Evolutionary conservation across 1,140 invertebrate species (phyloP), one percentile per base, ranked within the genome.

Genomic region (Phocides pigmalion): DNA sequence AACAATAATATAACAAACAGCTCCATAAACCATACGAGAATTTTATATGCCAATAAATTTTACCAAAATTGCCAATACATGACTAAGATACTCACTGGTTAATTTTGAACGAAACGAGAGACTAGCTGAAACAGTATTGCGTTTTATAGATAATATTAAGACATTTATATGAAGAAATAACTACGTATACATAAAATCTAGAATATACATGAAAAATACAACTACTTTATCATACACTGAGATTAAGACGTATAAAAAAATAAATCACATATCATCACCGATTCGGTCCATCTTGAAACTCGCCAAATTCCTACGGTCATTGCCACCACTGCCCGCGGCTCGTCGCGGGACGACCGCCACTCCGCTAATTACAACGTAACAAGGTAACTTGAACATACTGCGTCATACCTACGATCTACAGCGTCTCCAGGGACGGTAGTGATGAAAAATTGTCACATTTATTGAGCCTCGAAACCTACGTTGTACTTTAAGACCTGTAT

Each of bases 401-500:
- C 68, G 54, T 68, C 49, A 50, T 66, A 69, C 20, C 50, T 56
- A 41, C 44, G 22, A 47, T 61, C 4, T 35, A 58, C 54, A 67
- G 69, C 77, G 80, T 62, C n/a, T n/a, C 73, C n/a, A 25, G 6
- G 69, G 76, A 80, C 77, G 77, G 74, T 62, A 56, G 56, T 41
- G 56, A 66, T 72, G 69, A 70, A 68, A 66, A 72, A 78, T 71
- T 67, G 76, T 80, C 76, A 73, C 71, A 76, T 72, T 64, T 46
- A 67, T 81, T 85, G 84, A 84, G 84, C 84, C 81, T 87, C 82
- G 79, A 76, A 81, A 78, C 70, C 80, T 81, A 82, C 68, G 74
- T 87, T 87, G 82, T 86, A 85, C 84, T 83, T 84, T 75, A 79
- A 70, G 72, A 83, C 82, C 82, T 84, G 82, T 84, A 81, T 85